Evolutionary conservation across 37 sponge, comb jelly and placozoan species (phyloP).

Genomic region (Ephydatia muelleri): DNA sequence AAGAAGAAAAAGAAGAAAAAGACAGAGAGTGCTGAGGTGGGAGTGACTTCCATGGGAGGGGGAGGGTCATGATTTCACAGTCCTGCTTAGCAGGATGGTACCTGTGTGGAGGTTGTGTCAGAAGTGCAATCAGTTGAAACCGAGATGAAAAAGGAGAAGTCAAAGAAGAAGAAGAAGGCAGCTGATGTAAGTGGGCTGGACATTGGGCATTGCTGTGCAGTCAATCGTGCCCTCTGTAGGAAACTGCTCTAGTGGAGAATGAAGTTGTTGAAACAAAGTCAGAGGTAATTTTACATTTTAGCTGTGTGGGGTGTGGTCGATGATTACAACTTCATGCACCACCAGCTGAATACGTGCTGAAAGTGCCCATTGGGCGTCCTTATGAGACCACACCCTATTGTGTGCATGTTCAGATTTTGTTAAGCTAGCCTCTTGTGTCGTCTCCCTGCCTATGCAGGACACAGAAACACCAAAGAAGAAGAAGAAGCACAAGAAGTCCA

Average conservation of each 20-base stretch:
- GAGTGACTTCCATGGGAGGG: neutral
- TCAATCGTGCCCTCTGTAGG: neutral
- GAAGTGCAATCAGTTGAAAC: neutral
- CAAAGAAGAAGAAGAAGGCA: neutral
- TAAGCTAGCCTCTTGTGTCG: neutral
- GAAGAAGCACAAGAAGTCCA: constrained; percentile 38
- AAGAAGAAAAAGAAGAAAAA: constrained; percentile 68
- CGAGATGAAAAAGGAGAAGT: neutral
- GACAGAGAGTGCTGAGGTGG: constrained; percentile 27
- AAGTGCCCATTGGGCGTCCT: neutral
- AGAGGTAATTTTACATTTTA: constrained; percentile 8
- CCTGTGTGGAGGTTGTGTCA: neutral
- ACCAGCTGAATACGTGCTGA: constrained; percentile 23
- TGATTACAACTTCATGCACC: constrained; percentile 56
- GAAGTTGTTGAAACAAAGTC: constrained; percentile 10
- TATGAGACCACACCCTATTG: neutral
- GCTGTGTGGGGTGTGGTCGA: neutral
- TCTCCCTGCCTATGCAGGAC: constrained; percentile 3
- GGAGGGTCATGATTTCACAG: neutral
- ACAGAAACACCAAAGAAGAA: constrained; percentile 14
- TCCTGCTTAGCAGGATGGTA: neutral
- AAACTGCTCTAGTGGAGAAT: neutral
- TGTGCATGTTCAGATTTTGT: neutral
- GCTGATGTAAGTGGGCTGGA: neutral
- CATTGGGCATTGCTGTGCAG: neutral